phyloP scores from a whole-genome alignment of 2,888 invertebrate species.

The Ichneumoninae sp. region DNA sequence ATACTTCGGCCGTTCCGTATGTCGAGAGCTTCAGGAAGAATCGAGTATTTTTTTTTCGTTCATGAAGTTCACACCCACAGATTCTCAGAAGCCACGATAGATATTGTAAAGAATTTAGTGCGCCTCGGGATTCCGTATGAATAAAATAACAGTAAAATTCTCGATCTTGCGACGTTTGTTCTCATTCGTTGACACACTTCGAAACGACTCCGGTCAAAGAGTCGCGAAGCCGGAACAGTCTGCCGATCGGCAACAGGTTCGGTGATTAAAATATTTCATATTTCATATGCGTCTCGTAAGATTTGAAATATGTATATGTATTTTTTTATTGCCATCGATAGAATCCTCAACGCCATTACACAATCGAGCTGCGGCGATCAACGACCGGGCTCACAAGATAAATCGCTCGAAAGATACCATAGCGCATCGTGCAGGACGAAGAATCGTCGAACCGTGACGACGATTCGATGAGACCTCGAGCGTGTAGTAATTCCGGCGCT shows the following conservation, averaged over 20 bases:
- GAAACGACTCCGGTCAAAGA: not conserved
- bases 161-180: constrained; percentile 70
- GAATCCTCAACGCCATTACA: not conserved
- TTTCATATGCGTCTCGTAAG: not conserved
- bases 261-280: not conserved
- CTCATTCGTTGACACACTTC: constrained; percentile 72
- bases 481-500: constrained; percentile 62
- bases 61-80: constrained; percentile 51
- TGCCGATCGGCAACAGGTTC: not conserved
- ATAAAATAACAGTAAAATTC: constrained; percentile 70
- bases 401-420: not conserved
- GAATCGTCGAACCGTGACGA: constrained; percentile 50
- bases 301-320: not conserved
- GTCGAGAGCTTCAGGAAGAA: constrained; percentile 32
- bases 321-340: not conserved
- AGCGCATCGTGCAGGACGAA: constrained; percentile 4
- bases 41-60: constrained; percentile 3
- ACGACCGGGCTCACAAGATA: constrained; percentile 4
- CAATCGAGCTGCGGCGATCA: constrained; percentile 5
- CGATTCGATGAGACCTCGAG: constrained; percentile 45
- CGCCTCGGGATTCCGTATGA: constrained; percentile 2
- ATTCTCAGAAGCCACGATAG: constrained; percentile 23
- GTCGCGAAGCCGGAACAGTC: not conserved
- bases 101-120: constrained; percentile 8
- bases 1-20: constrained; percentile 15